Evolutionary conservation across 2,113 vertebrate species (phyloP).

Genomic region (Periophthalmus modestus): DNA sequence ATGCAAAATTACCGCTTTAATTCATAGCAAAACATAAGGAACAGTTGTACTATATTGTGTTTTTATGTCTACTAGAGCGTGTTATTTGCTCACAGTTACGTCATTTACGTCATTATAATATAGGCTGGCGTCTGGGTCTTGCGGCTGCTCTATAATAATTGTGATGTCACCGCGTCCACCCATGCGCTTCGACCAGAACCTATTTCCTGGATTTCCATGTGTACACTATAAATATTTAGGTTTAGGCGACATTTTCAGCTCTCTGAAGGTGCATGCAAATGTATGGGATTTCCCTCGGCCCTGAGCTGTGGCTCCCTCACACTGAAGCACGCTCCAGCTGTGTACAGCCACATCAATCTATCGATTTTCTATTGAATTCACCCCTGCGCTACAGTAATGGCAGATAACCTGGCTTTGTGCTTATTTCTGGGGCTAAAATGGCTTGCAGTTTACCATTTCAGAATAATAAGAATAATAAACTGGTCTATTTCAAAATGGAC

Average conservation of each 20-base stretch:
- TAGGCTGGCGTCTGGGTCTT: conserved; percentile 16
- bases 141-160: conserved; percentile 14
- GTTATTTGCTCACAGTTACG: conserved; percentile 45
- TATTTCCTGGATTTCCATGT: neutral
- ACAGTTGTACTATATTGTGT: neutral
- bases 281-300: conserved; percentile 59
- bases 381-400: neutral
- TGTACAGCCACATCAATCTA: neutral
- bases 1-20: neutral
- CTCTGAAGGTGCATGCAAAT: conserved; percentile 24
- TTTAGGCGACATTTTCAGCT: neutral
- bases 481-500: too few species aligned
- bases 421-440: neutral
- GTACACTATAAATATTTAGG: neutral
- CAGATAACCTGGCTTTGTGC: neutral
- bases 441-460: too few species aligned
- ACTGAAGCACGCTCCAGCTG: conserved; percentile 1
- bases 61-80: conserved; percentile 18
- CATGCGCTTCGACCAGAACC: neutral
- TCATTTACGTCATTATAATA: conserved; percentile 47
- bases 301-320: conserved; percentile 17
- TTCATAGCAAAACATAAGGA: neutral
- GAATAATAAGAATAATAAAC: too few species aligned
- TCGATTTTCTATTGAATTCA: neutral
- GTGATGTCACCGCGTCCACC: conserved; percentile 10